Evolutionary conservation across 1,140 invertebrate species (phyloP).

Genomic region (Nixonia krombeini): DNA sequence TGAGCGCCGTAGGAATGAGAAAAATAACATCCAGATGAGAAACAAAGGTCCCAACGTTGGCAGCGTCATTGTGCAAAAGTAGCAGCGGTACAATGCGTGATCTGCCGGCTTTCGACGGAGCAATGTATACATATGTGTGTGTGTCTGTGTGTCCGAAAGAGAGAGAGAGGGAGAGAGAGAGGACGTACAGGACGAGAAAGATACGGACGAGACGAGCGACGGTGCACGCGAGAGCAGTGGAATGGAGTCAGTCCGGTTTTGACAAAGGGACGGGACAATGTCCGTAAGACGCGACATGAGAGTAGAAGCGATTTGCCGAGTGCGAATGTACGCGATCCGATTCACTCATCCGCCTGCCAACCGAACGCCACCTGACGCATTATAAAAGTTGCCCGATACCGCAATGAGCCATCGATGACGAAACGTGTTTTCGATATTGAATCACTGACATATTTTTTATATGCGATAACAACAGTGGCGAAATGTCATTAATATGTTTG

Average conservation of each 20-base stretch:
- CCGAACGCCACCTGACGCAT: constrained; percentile 5
- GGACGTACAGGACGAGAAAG: constrained; percentile 8
- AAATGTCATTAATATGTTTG: no score
- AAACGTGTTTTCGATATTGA: no score
- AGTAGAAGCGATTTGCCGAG: constrained; percentile 1
- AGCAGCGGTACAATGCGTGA: no score
- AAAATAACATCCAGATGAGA: no score
- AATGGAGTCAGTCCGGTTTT: constrained; percentile 23
- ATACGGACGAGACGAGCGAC: constrained; percentile 4
- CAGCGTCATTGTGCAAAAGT: no score
- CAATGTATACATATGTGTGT: no score
- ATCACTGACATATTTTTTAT: no score
- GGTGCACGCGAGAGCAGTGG: constrained; percentile 11
- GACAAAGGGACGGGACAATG: constrained; percentile 21
- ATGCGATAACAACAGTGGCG: no score
- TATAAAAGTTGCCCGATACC: not conserved
- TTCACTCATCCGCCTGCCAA: not conserved
- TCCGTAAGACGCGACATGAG: constrained; percentile 22
- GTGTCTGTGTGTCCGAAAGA: no score
- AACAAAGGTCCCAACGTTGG: no score
- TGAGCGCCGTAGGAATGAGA: no score
- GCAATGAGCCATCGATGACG: no score
- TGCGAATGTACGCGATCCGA: constrained; percentile 2
- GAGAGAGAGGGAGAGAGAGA: constrained; percentile 13
- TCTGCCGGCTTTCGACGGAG: not conserved